Conservation (phyloP, 1,140 invertebrate genomes). For the Anastatus disparis region DNA sequence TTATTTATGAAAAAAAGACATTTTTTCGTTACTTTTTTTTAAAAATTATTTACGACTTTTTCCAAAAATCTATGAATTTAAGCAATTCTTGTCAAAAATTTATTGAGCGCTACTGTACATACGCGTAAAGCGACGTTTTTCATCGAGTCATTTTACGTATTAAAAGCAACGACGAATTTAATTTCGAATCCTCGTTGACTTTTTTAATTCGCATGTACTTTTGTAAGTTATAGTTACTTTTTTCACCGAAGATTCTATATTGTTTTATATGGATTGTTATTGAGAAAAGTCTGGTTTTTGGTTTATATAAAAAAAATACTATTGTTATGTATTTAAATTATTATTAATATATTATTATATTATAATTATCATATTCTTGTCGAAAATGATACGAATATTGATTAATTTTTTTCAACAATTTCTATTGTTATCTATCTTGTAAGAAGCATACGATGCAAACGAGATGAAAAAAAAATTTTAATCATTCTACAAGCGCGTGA, state of each 20-base stretch:
- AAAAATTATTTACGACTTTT: too few species aligned
- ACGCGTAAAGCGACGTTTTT: constrained; percentile 33
- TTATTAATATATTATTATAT: constrained; percentile 31
- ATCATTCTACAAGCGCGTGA: constrained; percentile 32
- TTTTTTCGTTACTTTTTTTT: background rate
- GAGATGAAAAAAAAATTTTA: constrained; percentile 38
- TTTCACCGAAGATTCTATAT: constrained; percentile 27
- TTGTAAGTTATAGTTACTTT: constrained; percentile 31
- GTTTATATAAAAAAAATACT: constrained; percentile 35
- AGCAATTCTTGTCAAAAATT: constrained; percentile 32
- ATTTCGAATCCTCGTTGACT: constrained; percentile 23
- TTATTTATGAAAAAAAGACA: too few species aligned
- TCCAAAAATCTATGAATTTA: background rate
- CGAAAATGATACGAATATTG: constrained; percentile 4
- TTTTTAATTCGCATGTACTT: constrained; percentile 20
- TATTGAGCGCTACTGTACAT: constrained; percentile 39
- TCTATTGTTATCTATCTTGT: constrained; percentile 39
- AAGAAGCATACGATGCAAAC: constrained; percentile 40
- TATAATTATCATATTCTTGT: constrained; percentile 14
- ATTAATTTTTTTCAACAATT: constrained; percentile 26
- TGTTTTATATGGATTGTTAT: constrained; percentile 40
- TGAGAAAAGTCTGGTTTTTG: constrained; percentile 36
- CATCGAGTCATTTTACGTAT: constrained; percentile 38
- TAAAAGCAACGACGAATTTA: constrained; percentile 36
- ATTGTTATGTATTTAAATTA: constrained; percentile 39